Base-by-base conservation (phyloP, 2,797 vertebrate species). In the Cyprinella venusta region DNA sequence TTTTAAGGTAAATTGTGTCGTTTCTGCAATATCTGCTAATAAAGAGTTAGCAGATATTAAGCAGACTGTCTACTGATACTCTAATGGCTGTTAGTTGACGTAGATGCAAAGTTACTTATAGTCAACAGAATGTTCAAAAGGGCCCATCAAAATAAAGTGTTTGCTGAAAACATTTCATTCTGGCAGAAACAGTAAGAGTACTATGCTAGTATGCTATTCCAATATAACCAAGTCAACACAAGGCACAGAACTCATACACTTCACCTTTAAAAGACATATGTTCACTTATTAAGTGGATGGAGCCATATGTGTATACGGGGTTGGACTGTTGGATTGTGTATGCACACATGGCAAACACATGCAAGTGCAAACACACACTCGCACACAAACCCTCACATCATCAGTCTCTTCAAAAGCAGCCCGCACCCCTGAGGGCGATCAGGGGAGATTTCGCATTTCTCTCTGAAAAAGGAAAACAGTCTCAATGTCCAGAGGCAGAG, bases 381-480 rank as follows among this genome's bases (percentile, higher is more conserved):
- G 26, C 65, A 45, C 38, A 45, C 76, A 24, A 24, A n/a, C 72
- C 63, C 69, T 36, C 54, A 45, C 63, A 50, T 19, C 82, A 75
- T 79, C 48, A 63, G 30, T 50, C 64, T 72, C 68, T 84, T 78
- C 63, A 36, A 67, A 79, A 52, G 64, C 80, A 61, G 38, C 30
- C 75, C 54, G 71, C 61, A 71, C 59, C 42, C 71, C 72, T 12
- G 64, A 85, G 83, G 84, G 77, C 30, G 76, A 81, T 48, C 69
- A 59, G 45, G 16, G 64, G 63, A 71, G 75, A 65, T 77, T 76
- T 81, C 33, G 12, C 36, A 75, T 82, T 80, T 82, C 76, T 86
- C 80, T 76, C 79, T 80, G 65, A 82, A 84, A 80, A 86, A 85
- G 80, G 67, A 65, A 86, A 89, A 80, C 83, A 67, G n/a, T 63